Base-by-base conservation (phyloP, 2,113 vertebrate genomes). In the Ammodytes marinus region DNA sequence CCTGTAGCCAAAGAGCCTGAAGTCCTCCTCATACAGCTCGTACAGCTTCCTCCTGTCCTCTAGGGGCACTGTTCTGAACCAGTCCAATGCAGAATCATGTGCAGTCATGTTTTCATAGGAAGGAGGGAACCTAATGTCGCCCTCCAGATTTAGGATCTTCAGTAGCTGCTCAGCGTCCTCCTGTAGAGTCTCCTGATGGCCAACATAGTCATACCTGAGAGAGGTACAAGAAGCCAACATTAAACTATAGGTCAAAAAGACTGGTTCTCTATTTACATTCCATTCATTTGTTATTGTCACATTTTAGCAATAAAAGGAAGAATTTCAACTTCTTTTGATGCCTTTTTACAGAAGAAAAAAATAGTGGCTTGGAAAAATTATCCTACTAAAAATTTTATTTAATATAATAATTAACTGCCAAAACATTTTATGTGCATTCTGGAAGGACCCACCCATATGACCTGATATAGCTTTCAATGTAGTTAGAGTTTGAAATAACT, bases 181-280 rank as follows among this genome's bases (percentile, higher is more conserved):
- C 37, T 82, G 49, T n/a, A 89, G 69, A 39, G 72, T 86, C 49
- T 91, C 86, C 50, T 64, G 81, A 49, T 89, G 85, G 4, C 90
- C 90, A n/a, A 88, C 8, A n/a, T 89, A 89, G n/a, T 91, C 83
- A 75, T 88, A 91, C 13, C 85, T 89, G 59, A 50, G 19, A 27
- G 27, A 19, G 43, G 5, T 8, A 63, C 53, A 68, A 74, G 0
- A 63, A 52, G 69, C 4, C 11, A 12, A 1, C 4, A 15, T 67
- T 15, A 64, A 46, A 13, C 17, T 47, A 1, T 3, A 9, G 9
- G 17, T 46, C 12, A 39, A 42, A n/a, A 3, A 17, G 1, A 4
- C 37, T 57, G 12, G 15, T 27, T 27, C 27, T n/a, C 15, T 47
- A 1, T 50, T 8, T 5, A 13, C 3, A 50, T 27, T 27, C 27